phyloP scores from a whole-genome alignment of 2,888 invertebrate species.

The Serrognathus titanus region DNA sequence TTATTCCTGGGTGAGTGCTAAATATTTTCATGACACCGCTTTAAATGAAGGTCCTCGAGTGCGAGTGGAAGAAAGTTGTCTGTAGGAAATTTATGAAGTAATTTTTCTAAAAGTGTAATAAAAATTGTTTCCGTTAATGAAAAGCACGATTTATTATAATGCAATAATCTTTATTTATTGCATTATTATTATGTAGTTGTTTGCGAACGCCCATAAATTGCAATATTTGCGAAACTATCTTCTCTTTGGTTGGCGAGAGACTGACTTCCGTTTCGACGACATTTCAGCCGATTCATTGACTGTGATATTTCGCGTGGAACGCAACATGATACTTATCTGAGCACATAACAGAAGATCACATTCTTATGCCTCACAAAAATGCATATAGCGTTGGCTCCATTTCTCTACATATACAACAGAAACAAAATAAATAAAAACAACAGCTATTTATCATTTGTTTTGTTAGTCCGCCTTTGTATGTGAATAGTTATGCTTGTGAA shows the following conservation, averaged over 20 bases:
- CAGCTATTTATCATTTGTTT: constrained; percentile 14
- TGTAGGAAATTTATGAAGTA: too few relatives aligned
- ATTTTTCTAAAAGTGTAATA: too few relatives aligned
- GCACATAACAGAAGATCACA: constrained; percentile 16
- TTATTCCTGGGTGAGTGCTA: not conserved
- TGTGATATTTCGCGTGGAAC: constrained; percentile 15
- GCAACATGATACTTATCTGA: constrained; percentile 20
- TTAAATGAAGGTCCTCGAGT: not conserved
- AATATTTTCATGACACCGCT: not conserved
- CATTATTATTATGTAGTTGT: constrained; percentile 22
- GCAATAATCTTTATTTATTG: not conserved
- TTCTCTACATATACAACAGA: constrained; percentile 12
- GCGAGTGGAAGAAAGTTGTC: not conserved
- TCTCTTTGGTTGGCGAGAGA: constrained; percentile 32
- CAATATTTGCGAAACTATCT: constrained; percentile 22
- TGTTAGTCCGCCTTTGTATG: constrained; percentile 11
- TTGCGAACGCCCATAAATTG: constrained; percentile 20
- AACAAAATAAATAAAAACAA: not conserved
- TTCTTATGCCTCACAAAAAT: constrained; percentile 10
- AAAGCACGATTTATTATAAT: not conserved
- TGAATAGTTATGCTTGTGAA: not conserved
- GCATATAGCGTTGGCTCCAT: constrained; percentile 12
- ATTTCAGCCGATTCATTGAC: constrained; percentile 15
- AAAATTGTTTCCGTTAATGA: too few relatives aligned
- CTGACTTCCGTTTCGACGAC: constrained; percentile 34